A percentile compares a stretch with the other conserved stretches of the same genome.
phyloP scores from a whole-genome alignment of 2,113 vertebrate genomes.

The Ariopsis seemanni region DNA sequence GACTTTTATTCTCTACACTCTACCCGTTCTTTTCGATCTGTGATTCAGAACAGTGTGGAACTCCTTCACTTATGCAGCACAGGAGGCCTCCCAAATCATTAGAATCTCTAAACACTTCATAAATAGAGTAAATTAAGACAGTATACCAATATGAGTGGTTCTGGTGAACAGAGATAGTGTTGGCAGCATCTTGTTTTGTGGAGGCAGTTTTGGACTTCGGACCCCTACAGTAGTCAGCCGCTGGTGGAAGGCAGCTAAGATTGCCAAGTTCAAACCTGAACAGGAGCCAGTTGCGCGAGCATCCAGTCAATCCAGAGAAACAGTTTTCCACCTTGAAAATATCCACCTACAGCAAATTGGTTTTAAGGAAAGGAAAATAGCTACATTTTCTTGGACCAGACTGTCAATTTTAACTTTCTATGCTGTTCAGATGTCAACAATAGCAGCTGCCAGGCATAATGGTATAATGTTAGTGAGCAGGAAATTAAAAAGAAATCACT shows the following conservation, averaged over 20 bases:
- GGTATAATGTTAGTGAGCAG: no score
- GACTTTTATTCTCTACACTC: slow-evolving; percentile 41
- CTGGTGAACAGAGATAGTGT: not conserved
- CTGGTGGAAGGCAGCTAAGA: slow-evolving; percentile 55
- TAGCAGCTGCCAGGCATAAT: no score
- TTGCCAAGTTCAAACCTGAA: slow-evolving; percentile 60
- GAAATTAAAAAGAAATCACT: no score
- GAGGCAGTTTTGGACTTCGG: not conserved
- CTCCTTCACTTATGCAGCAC: not conserved
- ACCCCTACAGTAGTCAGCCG: slow-evolving; percentile 36
- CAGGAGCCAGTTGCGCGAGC: slow-evolving; percentile 42
- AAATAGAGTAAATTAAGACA: not conserved
- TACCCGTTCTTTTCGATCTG: not conserved
- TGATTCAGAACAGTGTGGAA: slow-evolving; percentile 5
- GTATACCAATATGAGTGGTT: not conserved
- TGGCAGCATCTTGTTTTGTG: not conserved
- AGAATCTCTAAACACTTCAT: not conserved
- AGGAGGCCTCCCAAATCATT: not conserved
- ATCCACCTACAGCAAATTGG: not conserved
- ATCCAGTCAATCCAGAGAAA: slow-evolving; percentile 3
- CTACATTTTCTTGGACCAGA: not conserved
- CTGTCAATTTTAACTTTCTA: not conserved
- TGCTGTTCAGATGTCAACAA: not conserved
- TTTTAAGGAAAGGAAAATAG: not conserved
- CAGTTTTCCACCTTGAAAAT: not conserved